phyloP scores from a whole-genome alignment of 2,797 vertebrate genomes.

The Gallinago nigripennis region DNA sequence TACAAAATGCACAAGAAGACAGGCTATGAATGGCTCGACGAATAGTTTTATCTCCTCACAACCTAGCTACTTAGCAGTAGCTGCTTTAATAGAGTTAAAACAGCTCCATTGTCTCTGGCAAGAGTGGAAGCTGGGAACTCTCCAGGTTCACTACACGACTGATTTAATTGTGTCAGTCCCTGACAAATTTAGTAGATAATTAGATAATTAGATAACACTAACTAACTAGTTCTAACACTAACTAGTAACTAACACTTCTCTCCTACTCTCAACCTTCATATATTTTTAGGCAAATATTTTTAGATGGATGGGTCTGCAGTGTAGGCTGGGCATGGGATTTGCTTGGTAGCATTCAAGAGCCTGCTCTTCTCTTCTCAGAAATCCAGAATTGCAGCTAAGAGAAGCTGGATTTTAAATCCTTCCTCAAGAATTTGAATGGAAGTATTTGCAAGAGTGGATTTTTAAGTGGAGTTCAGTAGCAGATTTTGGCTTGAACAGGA shows the following conservation, averaged over 20 bases:
- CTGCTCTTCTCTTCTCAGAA: not conserved
- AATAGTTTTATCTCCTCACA: not conserved
- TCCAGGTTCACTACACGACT: not conserved
- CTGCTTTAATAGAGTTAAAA: not conserved
- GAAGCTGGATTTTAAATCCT: not conserved
- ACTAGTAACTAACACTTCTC: not conserved
- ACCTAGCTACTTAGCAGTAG: not conserved
- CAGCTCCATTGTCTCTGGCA: not conserved
- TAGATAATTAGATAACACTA: too few species aligned
- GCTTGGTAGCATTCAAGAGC: not conserved
- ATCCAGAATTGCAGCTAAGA: not conserved
- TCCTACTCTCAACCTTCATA: accelerated
- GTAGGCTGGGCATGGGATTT: not conserved
- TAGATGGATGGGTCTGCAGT: accelerated
- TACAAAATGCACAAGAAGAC: not conserved
- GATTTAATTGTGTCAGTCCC: not conserved
- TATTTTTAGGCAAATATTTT: not conserved
- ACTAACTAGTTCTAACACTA: too few species aligned
- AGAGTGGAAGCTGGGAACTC: not conserved
- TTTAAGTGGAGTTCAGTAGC: not conserved
- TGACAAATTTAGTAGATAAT: not conserved
- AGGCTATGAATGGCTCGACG: not conserved
- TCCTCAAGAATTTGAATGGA: not conserved
- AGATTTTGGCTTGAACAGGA: not conserved
- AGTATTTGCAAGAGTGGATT: not conserved